Conservation (phyloP, 2,113 vertebrate genomes). For the Rissa tridactyla region DNA sequence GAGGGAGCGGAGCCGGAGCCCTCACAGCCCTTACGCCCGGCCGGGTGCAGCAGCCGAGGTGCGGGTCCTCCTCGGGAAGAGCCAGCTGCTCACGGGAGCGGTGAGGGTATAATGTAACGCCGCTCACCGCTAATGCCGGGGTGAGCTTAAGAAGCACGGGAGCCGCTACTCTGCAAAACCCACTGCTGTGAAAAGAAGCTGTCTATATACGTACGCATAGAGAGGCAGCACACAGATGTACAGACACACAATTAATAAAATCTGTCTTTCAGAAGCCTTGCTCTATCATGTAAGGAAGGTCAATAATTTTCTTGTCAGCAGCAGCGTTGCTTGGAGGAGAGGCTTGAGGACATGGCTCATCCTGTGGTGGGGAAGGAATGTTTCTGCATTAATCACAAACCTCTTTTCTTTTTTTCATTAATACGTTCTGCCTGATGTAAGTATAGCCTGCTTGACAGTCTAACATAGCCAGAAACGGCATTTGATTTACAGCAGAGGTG, state of each 20-base stretch:
- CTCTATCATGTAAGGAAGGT: neutral
- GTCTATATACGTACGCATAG: fast-evolving
- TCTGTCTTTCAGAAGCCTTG: neutral
- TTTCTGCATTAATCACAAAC: neutral
- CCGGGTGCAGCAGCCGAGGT: neutral
- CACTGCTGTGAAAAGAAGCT: neutral
- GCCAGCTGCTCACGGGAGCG: fast-evolving
- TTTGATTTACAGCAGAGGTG: neutral
- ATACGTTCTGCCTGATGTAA: neutral
- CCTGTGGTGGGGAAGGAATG: neutral
- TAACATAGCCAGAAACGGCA: neutral
- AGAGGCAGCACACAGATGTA: neutral
- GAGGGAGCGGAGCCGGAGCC: neutral
- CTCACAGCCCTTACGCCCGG: neutral
- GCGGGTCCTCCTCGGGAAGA: neutral
- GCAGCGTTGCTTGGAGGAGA: constrained; percentile 1
- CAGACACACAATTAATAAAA: neutral
- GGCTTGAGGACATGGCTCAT: neutral
- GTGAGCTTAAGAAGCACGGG: neutral
- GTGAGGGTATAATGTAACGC: neutral
- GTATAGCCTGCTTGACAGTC: neutral
- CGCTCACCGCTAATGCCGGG: fast-evolving
- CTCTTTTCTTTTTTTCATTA: neutral
- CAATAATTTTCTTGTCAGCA: neutral
- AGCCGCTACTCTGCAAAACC: neutral